Conservation (phyloP, 2,113 vertebrate genomes). For the Zosterops borbonicus region DNA sequence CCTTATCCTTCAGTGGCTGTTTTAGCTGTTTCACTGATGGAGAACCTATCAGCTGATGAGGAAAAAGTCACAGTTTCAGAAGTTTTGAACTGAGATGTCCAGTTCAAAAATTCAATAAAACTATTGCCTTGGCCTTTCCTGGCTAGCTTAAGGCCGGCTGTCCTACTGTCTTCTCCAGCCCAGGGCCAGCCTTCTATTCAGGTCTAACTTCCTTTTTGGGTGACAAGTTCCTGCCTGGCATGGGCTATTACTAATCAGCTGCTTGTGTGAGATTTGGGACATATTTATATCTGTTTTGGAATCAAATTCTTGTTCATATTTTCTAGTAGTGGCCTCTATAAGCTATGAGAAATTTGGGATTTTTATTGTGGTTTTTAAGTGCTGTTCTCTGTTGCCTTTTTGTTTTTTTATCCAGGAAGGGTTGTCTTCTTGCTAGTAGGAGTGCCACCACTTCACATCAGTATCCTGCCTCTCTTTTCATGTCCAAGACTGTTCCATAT, state of each 20-base stretch:
- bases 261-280: not conserved
- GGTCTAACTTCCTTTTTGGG: not conserved
- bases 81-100: not conserved
- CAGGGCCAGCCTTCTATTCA: not conserved
- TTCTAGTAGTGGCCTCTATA: not conserved
- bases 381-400: not conserved
- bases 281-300: not conserved
- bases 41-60: not conserved
- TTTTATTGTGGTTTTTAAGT: not conserved
- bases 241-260: not conserved
- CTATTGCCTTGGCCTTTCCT: not conserved
- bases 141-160: not conserved
- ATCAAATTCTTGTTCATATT: not conserved
- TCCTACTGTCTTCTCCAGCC: not conserved
- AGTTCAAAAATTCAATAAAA: not conserved
- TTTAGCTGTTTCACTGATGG: not conserved
- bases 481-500: not conserved
- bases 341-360: rapidly evolving
- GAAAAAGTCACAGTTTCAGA: not conserved
- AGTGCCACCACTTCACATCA: not conserved
- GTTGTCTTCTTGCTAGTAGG: not conserved
- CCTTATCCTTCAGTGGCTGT: not conserved
- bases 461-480: not conserved
- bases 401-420: not conserved
- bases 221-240: not conserved